Base-by-base conservation (phyloP, 2,797 vertebrate species). In the Adelosebastes latens region DNA sequence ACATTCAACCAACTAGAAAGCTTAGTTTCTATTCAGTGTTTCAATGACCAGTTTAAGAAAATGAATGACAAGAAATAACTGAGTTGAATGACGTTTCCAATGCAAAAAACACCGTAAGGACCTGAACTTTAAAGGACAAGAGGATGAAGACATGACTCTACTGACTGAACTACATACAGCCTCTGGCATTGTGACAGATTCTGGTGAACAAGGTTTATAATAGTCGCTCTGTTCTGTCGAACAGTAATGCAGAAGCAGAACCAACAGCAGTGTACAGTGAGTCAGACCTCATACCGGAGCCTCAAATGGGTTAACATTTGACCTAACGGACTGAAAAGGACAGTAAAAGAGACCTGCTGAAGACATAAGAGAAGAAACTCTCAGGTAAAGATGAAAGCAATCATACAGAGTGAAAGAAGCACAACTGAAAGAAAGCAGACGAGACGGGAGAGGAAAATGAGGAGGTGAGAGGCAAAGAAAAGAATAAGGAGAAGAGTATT, bases 281-380 rank as follows among this genome's bases (percentile, higher is more conserved):
- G 67, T 69, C 25, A 87, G 39, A 74, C 29, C n/a, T 71, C 29
- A 49, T 36, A 58, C 24, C 52, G 5, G 42, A 52, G 55, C 24
- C 13, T 63, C 27, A 68, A 34, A 78, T 18, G 4, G 61, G 34
- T 46, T 71, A 16, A 52, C 7, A 65, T 59, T 61, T 49, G 20
- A 69, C 13, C 31, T 24, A 24, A 36, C 12, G 18, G 22, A 25
- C 14, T 56, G 12, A 6, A 46, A 32, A 46, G 18, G 22, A 25
- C 14, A 56, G 9, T 8, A 46, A 32, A 22, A 60, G 4, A 61
- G 13, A 24, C 25, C 68, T 67, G 22, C 22, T 11, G 27, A 52
- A 22, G 32, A 70, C 11, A 31, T 32, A 6, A 27, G 7, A 69
- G 25, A 63, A 32, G n/a, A 60, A 32, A 67, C 46, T 31, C 42